Percentiles rank a stretch among this genome's conserved stretches.
phyloP scores from a whole-genome alignment of 2,113 vertebrate genomes.

The Stegostoma tigrinum region DNA sequence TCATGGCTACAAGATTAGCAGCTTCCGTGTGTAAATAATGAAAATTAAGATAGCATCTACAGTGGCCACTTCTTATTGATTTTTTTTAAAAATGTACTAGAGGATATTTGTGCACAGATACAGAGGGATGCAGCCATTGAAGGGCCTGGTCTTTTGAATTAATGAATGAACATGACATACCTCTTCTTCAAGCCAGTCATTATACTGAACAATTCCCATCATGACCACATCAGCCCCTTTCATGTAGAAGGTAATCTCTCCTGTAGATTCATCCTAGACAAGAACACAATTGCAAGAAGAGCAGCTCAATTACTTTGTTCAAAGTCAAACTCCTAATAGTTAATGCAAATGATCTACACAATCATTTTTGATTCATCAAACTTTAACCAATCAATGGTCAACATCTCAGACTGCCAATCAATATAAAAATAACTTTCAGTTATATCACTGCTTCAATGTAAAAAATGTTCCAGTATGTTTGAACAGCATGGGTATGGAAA shows the following conservation, averaged over 20 bases:
- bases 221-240: constrained; percentile 93
- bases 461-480: not conserved
- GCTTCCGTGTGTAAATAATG: not conserved
- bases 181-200: constrained; percentile 97
- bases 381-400: not conserved
- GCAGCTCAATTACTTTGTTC: not conserved
- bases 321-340: not conserved
- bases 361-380: not conserved
- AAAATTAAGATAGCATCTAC: not conserved
- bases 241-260: constrained; percentile 96
- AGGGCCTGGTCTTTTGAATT: not conserved
- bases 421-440: not conserved
- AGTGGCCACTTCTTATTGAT: not conserved
- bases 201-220: constrained; percentile 93
- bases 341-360: not conserved
- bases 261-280: constrained; percentile 80
- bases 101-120: not conserved
- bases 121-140: not conserved
- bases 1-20: not conserved
- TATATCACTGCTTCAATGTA: not conserved
- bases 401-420: not conserved
- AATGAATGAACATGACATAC: constrained; percentile 47
- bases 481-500: not conserved
- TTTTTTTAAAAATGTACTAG: not conserved
- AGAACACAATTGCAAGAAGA: constrained; percentile 19